phyloP scores from a whole-genome alignment of 2,888 invertebrate genomes.

The Melieria crassipennis region DNA sequence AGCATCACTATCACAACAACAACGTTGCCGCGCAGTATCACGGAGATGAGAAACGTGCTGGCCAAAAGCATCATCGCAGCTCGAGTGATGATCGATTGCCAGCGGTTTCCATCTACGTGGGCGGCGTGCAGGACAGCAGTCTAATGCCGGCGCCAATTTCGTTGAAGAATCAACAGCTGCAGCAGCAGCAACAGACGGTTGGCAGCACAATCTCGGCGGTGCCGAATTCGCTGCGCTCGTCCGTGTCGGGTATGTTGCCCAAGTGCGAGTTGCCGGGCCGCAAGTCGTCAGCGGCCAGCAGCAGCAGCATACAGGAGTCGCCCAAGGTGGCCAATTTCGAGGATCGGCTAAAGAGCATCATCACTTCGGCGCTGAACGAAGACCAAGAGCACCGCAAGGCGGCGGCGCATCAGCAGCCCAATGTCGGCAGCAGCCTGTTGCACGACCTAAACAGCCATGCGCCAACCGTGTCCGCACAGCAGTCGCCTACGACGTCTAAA shows the following conservation, averaged over 20 bases:
- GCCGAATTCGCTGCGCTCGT: conserved; percentile 20
- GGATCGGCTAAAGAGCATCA: conserved; percentile 87
- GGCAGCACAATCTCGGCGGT: conserved; percentile 7
- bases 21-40: conserved; percentile 37
- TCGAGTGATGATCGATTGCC: conserved; percentile 40
- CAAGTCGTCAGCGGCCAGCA: conserved; percentile 27
- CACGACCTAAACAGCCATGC: conserved; percentile 24
- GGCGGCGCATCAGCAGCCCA: conserved; percentile 49
- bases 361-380: conserved; percentile 86
- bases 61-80: conserved; percentile 33
- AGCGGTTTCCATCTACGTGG: conserved; percentile 32
- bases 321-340: conserved; percentile 89
- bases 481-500: conserved; percentile 54
- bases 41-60: conserved; percentile 14
- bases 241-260: conserved; percentile 46
- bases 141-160: conserved; percentile 63
- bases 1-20: conserved; percentile 35
- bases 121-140: conserved; percentile 53
- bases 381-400: conserved; percentile 72
- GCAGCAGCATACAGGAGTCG: conserved; percentile 70
- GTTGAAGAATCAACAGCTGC: conserved; percentile 38
- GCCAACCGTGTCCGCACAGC: conserved; percentile 41
- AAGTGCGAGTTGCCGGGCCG: conserved; percentile 57
- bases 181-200: conserved; percentile 44
- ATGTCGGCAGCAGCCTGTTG: conserved; percentile 13